Conservation (phyloP, 2,797 vertebrate species). For the Cossypha heuglini region DNA sequence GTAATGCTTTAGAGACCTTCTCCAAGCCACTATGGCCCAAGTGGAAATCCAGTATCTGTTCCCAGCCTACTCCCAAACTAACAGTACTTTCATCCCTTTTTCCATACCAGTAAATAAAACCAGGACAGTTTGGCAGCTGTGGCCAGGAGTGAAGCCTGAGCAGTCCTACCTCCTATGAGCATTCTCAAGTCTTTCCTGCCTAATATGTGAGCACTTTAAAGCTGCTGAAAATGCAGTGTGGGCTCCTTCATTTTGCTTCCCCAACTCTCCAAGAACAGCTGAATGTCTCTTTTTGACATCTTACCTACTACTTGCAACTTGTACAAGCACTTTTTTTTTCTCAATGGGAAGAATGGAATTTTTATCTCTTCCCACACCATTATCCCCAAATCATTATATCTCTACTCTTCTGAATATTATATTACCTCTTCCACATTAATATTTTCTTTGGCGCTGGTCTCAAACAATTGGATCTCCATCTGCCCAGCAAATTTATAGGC, state of each 20-base stretch:
- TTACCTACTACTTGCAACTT: not conserved
- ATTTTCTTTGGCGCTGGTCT: conserved; percentile 99
- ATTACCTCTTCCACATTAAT: conserved; percentile 96
- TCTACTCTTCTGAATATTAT: not conserved
- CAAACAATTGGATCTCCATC: conserved; percentile 98
- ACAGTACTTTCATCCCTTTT: not conserved
- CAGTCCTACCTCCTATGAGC: not conserved
- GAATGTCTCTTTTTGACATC: not conserved
- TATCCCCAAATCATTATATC: not conserved
- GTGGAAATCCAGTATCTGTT: not conserved
- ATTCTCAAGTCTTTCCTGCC: not conserved
- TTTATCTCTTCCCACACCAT: not conserved
- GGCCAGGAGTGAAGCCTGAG: not conserved
- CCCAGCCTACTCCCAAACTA: not conserved
- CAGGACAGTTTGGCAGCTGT: not conserved
- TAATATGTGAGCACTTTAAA: not conserved
- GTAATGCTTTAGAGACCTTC: not conserved
- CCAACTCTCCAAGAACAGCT: not conserved
- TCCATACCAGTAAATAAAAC: not conserved
- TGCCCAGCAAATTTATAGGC: conserved; percentile 98
- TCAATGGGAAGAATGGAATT: not conserved
- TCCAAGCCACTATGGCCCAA: accelerated
- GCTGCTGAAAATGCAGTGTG: not conserved
- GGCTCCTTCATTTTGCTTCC: not conserved
- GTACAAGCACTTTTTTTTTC: not conserved